phyloP scores from a whole-genome alignment of 2,888 invertebrate genomes.

The Phyllotreta cruciferae region DNA sequence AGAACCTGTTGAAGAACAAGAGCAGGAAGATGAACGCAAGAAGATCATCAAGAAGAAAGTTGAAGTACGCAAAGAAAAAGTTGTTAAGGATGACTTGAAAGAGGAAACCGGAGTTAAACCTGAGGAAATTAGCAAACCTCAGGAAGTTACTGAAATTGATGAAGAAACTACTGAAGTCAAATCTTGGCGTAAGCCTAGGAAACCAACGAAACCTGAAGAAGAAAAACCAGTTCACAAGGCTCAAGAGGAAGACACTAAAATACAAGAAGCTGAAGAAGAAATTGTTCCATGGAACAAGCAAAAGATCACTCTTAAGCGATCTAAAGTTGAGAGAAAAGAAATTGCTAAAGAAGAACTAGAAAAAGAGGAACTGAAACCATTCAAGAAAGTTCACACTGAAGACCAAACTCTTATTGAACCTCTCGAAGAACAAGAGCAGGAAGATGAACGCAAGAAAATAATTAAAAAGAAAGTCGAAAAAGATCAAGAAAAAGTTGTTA shows the following conservation, averaged over 20 bases:
- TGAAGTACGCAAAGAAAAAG: conserved; percentile 59
- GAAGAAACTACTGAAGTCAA: conserved; percentile 9
- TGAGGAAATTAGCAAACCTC: conserved; percentile 6
- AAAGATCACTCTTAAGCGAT: conserved; percentile 62
- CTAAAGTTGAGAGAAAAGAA: conserved; percentile 59
- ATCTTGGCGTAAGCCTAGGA: conserved; percentile 25
- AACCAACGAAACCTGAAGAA: conserved; percentile 45
- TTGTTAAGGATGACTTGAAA: conserved; percentile 66
- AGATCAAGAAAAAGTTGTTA: conserved; percentile 10
- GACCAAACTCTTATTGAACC: conserved; percentile 13
- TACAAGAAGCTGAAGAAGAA: conserved; percentile 30
- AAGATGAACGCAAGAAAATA: neutral
- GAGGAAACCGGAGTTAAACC: conserved; percentile 50
- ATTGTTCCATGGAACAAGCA: conserved; percentile 68
- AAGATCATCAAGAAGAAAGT: conserved; percentile 62
- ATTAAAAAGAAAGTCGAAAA: conserved; percentile 1
- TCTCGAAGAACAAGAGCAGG: conserved; percentile 7
- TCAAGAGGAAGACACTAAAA: conserved; percentile 5
- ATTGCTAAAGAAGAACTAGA: conserved; percentile 65
- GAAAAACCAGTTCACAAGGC: conserved; percentile 43
- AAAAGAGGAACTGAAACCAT: conserved; percentile 40
- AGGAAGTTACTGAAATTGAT: neutral
- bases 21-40: conserved; percentile 41
- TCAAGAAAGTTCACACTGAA: conserved; percentile 15
- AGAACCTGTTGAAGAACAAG: conserved; percentile 7